Base-by-base conservation (phyloP, 2,888 invertebrate genomes). In the Leptura quadrifasciata region DNA sequence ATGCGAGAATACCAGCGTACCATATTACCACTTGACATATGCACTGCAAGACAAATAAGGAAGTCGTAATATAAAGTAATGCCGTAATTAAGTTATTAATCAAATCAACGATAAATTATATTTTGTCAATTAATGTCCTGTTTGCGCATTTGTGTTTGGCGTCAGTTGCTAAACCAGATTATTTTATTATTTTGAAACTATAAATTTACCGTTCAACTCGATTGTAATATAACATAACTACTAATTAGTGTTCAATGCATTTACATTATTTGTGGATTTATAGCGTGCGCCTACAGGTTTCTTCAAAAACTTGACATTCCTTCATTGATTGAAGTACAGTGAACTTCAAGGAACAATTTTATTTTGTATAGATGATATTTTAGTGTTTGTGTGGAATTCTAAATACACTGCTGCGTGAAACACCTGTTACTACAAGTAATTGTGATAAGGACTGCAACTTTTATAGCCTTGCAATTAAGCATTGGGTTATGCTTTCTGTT, bases 71-170 rank as follows among this genome's bases (percentile, higher is more conserved):
- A 2, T 17, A 60, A 60, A 15, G 20, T 72, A 75, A 74, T 73
- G 12, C 21, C 47, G 65, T 76, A 75, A 79, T 79, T 79, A 79
- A 79, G 76, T 74, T 76, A 75, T 76, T 75, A 68, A 79, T 76
- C 76, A 76, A 76, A 76, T 72, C 24, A 55, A 72, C 68, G 21
- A 76, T 74, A 78, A 72, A 74, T 75, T 73, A 74, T 73, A 60
- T 72, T 76, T 73, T 57, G 17, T 72, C 70, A 72, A 78, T 78
- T 78, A 76, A 68, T 54, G 71, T 76, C 76, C 54, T 57, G 64
- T 71, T 21, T 47, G 24, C 47, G 20, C 47, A 35, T 21, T 20
- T 21, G 52, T 52, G 39, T 39, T 20, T 65, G 65, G 52, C 52
- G 52, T 52, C 65, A 65, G 52, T 21, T 65, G 65, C n/a, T 52